Evolutionary conservation across 2,113 vertebrate species (phyloP).

Genomic region (Zootoca vivipara): DNA sequence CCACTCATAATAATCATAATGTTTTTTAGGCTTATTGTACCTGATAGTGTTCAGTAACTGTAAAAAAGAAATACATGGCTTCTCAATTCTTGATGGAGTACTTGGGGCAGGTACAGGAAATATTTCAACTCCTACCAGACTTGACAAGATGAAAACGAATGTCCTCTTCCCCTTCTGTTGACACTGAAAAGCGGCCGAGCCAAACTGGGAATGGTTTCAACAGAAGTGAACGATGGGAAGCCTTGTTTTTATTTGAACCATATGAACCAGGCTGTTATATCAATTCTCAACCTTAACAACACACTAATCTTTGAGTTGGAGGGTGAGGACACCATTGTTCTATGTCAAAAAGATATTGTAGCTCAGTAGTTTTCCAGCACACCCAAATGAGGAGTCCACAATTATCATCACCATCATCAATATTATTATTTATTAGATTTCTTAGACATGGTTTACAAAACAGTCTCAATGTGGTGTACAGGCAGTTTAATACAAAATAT

Average conservation of each 20-base stretch:
- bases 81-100: neutral
- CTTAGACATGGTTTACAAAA: no score
- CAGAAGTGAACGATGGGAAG: conserved; percentile 55
- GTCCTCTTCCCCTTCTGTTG: conserved; percentile 50
- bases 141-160: conserved; percentile 52
- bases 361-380: neutral
- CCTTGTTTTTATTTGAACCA: conserved; percentile 65
- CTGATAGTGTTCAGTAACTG: conserved; percentile 26
- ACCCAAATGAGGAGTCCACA: no score
- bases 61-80: conserved; percentile 36
- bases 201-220: conserved; percentile 64
- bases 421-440: no score
- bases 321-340: conserved; percentile 64
- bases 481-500: no score
- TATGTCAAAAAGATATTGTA: conserved; percentile 46
- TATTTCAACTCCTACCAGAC: conserved; percentile 51
- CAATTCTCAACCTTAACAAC: conserved; percentile 64
- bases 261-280: conserved; percentile 62
- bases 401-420: no score
- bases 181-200: conserved; percentile 53
- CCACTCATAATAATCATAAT: neutral
- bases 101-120: conserved; percentile 30
- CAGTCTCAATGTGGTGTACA: no score
- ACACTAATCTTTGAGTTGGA: conserved; percentile 64
- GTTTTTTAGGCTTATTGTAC: conserved; percentile 19